phyloP scores from a whole-genome alignment of 2,113 vertebrate species.

The Ovibos moschatus region DNA sequence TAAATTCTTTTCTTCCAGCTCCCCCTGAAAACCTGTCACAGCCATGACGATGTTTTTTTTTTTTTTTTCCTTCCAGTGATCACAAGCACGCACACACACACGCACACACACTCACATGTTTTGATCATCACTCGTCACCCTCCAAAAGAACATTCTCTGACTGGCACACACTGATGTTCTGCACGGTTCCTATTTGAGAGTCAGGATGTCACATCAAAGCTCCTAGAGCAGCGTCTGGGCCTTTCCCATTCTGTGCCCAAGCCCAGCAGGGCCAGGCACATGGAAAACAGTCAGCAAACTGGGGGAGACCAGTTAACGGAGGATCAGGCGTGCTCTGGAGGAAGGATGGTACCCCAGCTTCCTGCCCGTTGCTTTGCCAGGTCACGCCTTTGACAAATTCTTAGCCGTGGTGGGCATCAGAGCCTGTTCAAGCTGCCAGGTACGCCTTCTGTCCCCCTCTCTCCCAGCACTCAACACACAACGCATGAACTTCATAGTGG shows the following conservation, averaged over 20 bases:
- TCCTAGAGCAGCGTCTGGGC: not conserved
- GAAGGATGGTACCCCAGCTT: too few relatives aligned
- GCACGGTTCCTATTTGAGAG: rapidly evolving
- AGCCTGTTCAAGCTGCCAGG: not conserved
- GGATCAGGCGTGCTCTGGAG: rapidly evolving
- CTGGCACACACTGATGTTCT: rapidly evolving
- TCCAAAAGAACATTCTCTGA: not conserved
- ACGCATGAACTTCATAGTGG: rapidly evolving
- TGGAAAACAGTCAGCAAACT: not conserved
- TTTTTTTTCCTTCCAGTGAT: not conserved
- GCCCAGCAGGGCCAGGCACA: rapidly evolving
- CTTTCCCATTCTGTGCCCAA: rapidly evolving
- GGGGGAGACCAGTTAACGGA: rapidly evolving
- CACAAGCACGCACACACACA: rapidly evolving
- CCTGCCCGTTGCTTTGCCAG: not conserved
- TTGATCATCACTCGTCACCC: not conserved
- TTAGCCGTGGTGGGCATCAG: not conserved
- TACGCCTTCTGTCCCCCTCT: not conserved
- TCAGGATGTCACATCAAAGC: not conserved
- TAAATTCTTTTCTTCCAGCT: not conserved
- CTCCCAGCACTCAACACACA: not conserved
- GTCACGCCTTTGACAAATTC: not conserved
- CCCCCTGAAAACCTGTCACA: rapidly evolving
- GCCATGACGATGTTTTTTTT: rapidly evolving
- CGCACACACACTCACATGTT: not conserved